A percentile compares a stretch with the other conserved stretches of the same genome.
phyloP scores from a whole-genome alignment of 2,797 vertebrate species.

The Anguilla megastoma region DNA sequence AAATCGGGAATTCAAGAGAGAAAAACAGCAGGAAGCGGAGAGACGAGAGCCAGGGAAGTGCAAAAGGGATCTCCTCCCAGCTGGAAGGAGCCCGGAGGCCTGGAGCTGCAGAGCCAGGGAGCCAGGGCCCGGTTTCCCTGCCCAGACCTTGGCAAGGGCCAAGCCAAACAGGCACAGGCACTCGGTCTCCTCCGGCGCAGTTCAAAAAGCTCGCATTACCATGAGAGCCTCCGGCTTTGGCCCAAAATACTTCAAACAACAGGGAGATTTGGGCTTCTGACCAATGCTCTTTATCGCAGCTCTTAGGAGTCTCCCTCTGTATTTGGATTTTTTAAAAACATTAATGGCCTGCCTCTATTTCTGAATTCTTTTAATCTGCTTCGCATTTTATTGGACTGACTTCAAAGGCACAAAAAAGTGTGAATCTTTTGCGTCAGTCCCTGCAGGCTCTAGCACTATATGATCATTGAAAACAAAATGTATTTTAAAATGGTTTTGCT shows the following conservation, averaged over 20 bases:
- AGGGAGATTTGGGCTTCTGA: neutral
- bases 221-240: neutral
- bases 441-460: neutral
- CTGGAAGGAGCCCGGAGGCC: neutral
- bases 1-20: neutral
- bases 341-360: neutral
- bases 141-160: neutral
- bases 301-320: neutral
- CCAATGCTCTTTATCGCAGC: neutral
- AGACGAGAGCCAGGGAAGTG: neutral
- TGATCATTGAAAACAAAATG: neutral
- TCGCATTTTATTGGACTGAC: neutral
- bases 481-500: neutral
- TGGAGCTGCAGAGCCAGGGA: neutral
- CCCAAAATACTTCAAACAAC: neutral
- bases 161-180: neutral
- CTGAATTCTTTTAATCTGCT: neutral
- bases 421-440: neutral
- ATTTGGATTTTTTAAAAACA: neutral
- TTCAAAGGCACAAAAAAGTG: neutral
- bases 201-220: conserved; percentile 1
- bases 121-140: neutral
- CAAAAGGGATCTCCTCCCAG: neutral
- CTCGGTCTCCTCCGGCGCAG: neutral
- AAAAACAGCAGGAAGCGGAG: neutral